A percentile compares a stretch with the other conserved stretches of the same genome.
These are phyloP conservation scores for Ophioninae sp. DNA, from an alignment of 2,888 invertebrate genomes.

Conservation along the genomic window DNA sequence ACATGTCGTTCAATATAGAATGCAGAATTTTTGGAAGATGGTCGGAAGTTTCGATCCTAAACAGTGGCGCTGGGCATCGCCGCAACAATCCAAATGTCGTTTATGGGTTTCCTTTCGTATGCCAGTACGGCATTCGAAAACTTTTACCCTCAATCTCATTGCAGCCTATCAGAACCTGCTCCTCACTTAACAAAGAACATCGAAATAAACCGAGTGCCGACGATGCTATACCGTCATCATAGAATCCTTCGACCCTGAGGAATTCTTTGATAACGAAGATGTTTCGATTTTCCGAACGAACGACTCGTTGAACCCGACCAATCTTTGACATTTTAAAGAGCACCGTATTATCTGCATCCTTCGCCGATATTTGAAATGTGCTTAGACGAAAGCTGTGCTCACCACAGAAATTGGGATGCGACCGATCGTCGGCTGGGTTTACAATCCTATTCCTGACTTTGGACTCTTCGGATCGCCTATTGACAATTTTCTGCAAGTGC, in stretches of 20 bases:
- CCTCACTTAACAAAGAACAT: neutral
- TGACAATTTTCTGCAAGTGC: conserved; percentile 43
- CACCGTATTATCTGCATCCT: neutral
- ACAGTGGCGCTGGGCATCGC: too few species aligned
- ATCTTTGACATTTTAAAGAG: neutral
- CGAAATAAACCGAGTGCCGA: conserved; percentile 4
- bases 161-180: neutral
- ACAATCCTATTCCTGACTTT: too few species aligned
- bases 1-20: too few species aligned
- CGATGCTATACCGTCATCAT: neutral
- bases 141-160: neutral
- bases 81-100: too few species aligned
- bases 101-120: too few species aligned
- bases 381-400: neutral
- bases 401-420: neutral
- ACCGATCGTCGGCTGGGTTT: neutral
- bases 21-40: too few species aligned
- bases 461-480: neutral
- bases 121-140: too few species aligned
- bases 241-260: neutral
- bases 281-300: neutral
- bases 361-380: neutral
- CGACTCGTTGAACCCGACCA: neutral
- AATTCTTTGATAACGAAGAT: neutral
- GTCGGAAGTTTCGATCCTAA: too few species aligned